Evolutionary conservation across 2,888 invertebrate genomes (phyloP), one percentile per base, ranked within the genome.

Genomic region (Tipula lateralis): DNA sequence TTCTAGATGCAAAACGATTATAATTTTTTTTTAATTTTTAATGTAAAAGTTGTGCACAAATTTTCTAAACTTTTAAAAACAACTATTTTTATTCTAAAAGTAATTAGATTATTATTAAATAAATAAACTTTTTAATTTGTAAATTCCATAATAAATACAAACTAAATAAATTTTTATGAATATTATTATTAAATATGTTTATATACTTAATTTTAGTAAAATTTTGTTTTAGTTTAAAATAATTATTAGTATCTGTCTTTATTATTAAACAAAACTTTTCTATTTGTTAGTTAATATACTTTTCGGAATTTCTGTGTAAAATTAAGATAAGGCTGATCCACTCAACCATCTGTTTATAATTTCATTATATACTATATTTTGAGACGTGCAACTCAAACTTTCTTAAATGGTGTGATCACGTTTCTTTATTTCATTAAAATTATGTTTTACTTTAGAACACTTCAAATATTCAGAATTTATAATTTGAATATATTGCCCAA

Each of bases 101-200:
- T 66, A 66, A 66, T 66, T 66, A 24, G 24, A 66, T 66, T 66
- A 66, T 66, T 66, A 66, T 66, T 24, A 66, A 66, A 66, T 66
- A 24, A 19, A 66, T 24, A 44, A 66, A 66, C 66, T 66, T 66
- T 66, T 24, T 24, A 66, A 66, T 66, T 66, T 66, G 66, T 66
- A 66, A 66, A 66, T 66, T 66, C 24, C 19, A 24, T 13, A 39
- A 39, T 13, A 66, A 66, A 24, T 24, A 9, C 1, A 66, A 66
- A 66, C 24, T 66, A 66, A 66, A 66, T 66, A 66, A 24, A 66
- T 24, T 66, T 66, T 6, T 50, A 66, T 9, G 24, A 66, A 66
- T 66, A 66, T 24, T 66, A 66, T 66, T 66, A 66, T 66, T 66
- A 66, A 66, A 24, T 66, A 66, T 66, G n/a, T n/a, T n/a, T n/a